Evolutionary conservation across 2,888 invertebrate genomes (phyloP).

Genomic region (Aromia moschata): DNA sequence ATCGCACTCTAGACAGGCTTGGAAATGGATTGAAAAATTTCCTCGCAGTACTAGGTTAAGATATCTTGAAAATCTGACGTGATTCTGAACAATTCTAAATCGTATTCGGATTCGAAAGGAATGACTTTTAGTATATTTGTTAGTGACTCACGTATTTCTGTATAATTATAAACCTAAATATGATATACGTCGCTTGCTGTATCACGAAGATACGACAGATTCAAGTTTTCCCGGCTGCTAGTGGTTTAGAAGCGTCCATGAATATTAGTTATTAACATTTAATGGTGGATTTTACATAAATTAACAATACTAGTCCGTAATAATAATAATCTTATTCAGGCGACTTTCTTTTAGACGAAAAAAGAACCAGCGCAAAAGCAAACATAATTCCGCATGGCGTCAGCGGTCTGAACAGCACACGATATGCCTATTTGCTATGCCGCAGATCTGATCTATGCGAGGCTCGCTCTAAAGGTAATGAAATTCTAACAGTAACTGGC

Average conservation of each 20-base stretch:
- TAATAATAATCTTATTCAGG: constrained; percentile 14
- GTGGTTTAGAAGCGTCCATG: neutral
- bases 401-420: constrained; percentile 1
- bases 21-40: too few relatives aligned
- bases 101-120: too few relatives aligned
- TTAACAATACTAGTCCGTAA: constrained; percentile 12
- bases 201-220: too few relatives aligned
- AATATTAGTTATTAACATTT: constrained; percentile 15
- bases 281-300: constrained; percentile 10
- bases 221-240: constrained; percentile 1
- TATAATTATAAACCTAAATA: too few relatives aligned
- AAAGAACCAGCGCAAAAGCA: constrained; percentile 1
- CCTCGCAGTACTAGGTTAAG: too few relatives aligned
- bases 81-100: too few relatives aligned
- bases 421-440: constrained; percentile 6
- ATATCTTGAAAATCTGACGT: too few relatives aligned
- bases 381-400: constrained; percentile 9
- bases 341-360: constrained; percentile 6
- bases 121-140: too few relatives aligned
- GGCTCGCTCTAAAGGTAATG: neutral
- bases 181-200: too few relatives aligned
- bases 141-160: too few relatives aligned
- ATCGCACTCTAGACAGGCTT: too few relatives aligned
- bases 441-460: neutral
- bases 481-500: neutral